A percentile compares a stretch with the other conserved stretches of the same genome.
phyloP scores from a whole-genome alignment of 2,888 invertebrate species.

The Notocelia uddmanniana region DNA sequence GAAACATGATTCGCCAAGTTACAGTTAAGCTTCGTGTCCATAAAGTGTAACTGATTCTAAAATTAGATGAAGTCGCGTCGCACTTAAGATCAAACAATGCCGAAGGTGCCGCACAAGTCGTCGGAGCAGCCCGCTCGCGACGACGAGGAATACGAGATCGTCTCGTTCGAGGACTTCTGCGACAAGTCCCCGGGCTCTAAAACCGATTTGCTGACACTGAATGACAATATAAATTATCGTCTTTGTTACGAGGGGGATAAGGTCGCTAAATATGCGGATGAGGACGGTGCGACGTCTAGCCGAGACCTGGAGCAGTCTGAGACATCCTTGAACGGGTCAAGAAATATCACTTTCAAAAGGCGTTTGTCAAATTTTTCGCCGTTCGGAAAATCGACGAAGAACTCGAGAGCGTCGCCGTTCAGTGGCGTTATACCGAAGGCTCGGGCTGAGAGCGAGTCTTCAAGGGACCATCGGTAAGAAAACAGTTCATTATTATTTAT shows the following conservation, averaged over 20 bases:
- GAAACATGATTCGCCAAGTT: slow-evolving; percentile 12
- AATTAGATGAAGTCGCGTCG: slow-evolving; percentile 52
- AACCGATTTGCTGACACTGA: slow-evolving; percentile 84
- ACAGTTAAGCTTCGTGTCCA: slow-evolving; percentile 23
- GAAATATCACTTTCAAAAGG: slow-evolving; percentile 68
- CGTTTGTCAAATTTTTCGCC: slow-evolving; percentile 72
- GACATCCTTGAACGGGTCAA: slow-evolving; percentile 74
- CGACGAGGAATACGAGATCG: slow-evolving; percentile 82
- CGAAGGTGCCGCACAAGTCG: slow-evolving; percentile 79
- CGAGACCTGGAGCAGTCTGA: slow-evolving; percentile 69
- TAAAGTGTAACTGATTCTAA: slow-evolving; percentile 49
- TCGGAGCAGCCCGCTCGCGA: slow-evolving; percentile 72
- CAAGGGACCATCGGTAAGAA: slow-evolving; percentile 73
- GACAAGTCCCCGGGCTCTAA: slow-evolving; percentile 83
- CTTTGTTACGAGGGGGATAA: slow-evolving; percentile 78
- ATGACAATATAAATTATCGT: slow-evolving; percentile 83
- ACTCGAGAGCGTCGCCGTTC: slow-evolving; percentile 65
- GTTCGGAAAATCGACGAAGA: slow-evolving; percentile 70
- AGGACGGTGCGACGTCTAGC: slow-evolving; percentile 71
- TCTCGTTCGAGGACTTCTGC: slow-evolving; percentile 87
- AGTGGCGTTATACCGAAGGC: slow-evolving; percentile 74
- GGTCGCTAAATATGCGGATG: slow-evolving; percentile 62
- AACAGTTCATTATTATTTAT: slow-evolving; percentile 7
- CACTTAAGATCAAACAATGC: slow-evolving; percentile 65
- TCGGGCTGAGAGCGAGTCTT: slow-evolving; percentile 65